Evolutionary conservation across 2,113 vertebrate species (phyloP).

Genomic region (Sylvietta virens): DNA sequence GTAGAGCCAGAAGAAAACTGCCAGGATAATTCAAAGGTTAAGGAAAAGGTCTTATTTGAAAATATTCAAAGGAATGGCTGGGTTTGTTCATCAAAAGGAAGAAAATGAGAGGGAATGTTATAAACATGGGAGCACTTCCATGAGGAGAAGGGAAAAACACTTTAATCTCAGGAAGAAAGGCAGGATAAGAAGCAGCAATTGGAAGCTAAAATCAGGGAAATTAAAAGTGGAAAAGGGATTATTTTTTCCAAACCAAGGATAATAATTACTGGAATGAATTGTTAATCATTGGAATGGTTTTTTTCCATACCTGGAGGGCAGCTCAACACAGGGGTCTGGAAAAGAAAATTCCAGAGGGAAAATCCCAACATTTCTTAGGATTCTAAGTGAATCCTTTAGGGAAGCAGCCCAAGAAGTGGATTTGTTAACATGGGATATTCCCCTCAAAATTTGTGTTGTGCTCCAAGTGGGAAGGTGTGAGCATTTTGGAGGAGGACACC

Average conservation of each 20-base stretch:
- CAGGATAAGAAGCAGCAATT: neutral
- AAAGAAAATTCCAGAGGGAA: neutral
- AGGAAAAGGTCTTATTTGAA: neutral
- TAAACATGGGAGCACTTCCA: neutral
- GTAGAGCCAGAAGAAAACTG: neutral
- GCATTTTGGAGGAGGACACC: neutral
- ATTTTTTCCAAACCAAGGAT: neutral
- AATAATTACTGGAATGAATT: neutral
- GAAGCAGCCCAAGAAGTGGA: neutral
- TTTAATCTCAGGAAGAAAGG: neutral
- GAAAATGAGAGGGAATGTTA: neutral
- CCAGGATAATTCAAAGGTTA: neutral
- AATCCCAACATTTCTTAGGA: neutral
- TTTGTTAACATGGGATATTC: neutral
- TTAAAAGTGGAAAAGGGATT: neutral
- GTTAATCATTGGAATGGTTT: neutral
- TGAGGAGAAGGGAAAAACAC: neutral
- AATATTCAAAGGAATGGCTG: neutral
- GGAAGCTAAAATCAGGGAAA: neutral
- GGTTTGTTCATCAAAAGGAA: neutral
- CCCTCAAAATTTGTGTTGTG: rapidly evolving
- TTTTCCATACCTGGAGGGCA: neutral
- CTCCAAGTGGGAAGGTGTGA: neutral
- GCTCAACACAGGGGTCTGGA: rapidly evolving
- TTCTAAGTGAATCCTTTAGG: neutral